Evolutionary conservation across 2,113 vertebrate species (phyloP), one percentile per base, ranked within the genome.

Genomic region (Psephotus haematonotus): DNA sequence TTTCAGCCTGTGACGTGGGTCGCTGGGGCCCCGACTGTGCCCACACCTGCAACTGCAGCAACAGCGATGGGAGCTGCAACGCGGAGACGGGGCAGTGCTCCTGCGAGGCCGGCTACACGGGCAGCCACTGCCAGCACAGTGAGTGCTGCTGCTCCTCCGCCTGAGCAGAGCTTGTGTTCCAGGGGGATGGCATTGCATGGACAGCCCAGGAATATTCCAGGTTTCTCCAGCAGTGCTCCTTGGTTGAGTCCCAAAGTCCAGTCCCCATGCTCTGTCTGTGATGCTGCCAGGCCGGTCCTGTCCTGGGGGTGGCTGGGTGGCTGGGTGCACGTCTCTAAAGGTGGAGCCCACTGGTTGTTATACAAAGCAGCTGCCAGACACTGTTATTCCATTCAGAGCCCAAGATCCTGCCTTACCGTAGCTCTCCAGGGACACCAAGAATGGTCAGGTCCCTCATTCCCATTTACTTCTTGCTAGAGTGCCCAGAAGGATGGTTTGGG

Each of bases 71-170:
- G 63, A 98, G 97, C 97, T 99, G 99, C 33, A 97, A 98, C 3
- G 83, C 97, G 0, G 39, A 83, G 95, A 99, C 95, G 0, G 99
- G 99, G 7, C 97, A 72, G 80, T 99, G 99, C 90, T 29, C 97
- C 94, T 99, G 99, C 3, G 98, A 99, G 52, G 97, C 99, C 0
- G 99, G 99, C 20, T 99, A 98, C 88, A 95, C 93, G 0, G 99
- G 99, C 44, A 4, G 37, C 3, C 97, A 1, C 74, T 99, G 99
- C 17, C 98, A 99, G 15, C 96, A 98, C 72, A 98, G 99, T 99
- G 96, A 97, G 98, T 98, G 78, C 49, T 31, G 31, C 55, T n/a
- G 55, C 33, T 59, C 33, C 33, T 23, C 22, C 9, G 15, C 55
- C 33, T 33, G 13, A 10, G 33, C 57, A 35, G 3, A 33, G 19